A percentile compares a stretch with the other conserved stretches of the same genome.
These are phyloP conservation scores for Acropora tenuis DNA, from an alignment of 64 coral and sea anemone genomes.

Conservation along the genomic window DNA sequence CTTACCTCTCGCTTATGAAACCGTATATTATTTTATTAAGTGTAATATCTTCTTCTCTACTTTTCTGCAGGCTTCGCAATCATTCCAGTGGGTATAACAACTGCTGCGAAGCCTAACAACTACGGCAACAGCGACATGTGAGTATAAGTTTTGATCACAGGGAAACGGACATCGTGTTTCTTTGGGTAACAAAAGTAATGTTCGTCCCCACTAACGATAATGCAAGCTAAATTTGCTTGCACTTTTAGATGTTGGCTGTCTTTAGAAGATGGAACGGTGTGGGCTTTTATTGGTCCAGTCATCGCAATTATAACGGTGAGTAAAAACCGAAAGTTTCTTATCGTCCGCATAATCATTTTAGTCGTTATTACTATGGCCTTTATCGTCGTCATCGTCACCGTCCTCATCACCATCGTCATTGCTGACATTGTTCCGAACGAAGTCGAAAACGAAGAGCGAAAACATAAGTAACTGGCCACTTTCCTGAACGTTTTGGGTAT, in stretches of 20 bases:
- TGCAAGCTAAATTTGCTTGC: not conserved
- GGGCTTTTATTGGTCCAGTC: conserved; percentile 63
- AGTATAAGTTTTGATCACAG: not conserved
- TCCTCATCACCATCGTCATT: too few relatives aligned
- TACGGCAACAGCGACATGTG: conserved; percentile 36
- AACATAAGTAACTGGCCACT: too few relatives aligned
- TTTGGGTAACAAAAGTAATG: not conserved
- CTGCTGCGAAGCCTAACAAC: conserved; percentile 13
- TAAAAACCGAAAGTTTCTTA: not conserved
- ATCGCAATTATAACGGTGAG: conserved; percentile 52
- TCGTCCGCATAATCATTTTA: too few relatives aligned
- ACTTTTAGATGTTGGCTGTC: conserved; percentile 60
- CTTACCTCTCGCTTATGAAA: too few relatives aligned
- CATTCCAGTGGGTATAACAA: conserved; percentile 24
- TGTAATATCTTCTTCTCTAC: not conserved
- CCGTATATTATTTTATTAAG: too few relatives aligned
- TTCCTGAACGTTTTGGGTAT: too few relatives aligned
- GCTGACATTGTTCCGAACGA: too few relatives aligned
- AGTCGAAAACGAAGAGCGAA: too few relatives aligned
- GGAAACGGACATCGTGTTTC: not conserved
- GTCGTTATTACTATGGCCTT: not conserved
- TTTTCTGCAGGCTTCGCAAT: conserved; percentile 35
- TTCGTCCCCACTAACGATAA: not conserved
- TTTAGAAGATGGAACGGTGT: conserved; percentile 46
- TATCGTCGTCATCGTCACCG: too few relatives aligned